Base-by-base conservation (phyloP, 2,113 vertebrate species). In the Scatophagus argus region DNA sequence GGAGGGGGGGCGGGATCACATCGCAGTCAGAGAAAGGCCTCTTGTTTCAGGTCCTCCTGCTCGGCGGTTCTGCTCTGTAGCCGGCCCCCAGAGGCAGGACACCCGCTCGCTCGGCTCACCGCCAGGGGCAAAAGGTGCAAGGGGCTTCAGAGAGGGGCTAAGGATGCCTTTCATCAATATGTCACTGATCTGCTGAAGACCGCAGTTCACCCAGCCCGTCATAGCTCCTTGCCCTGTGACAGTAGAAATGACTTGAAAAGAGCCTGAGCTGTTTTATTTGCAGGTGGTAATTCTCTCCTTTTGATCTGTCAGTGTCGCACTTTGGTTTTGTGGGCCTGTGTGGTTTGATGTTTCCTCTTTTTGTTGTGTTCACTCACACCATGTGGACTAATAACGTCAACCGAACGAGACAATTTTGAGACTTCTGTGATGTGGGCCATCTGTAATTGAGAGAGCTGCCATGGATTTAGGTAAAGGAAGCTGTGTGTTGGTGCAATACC, bases 121-220 rank as follows among this genome's bases (percentile, higher is more conserved):
- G 87, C 81, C 87, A 84, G 64, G 16, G 16, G 43, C 56, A 27
- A 7, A 81, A 79, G 90, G 88, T 77, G 81, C 82, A 62, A 63
- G 74, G 76, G 64, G 66, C 82, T 81, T 70, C 71, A 66, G 76
- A 86, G 84, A 71, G 68, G 71, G 62, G 77, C 81, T 87, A 77
- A 92, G 82, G 82, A 88, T 5, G 51, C 60, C 85, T 93, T 91
- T 91, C 88, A 90, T 88, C 91, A 58, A 70, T 63, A 63, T 83
- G 82, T 83, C 90, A 86, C 61, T 46, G 74, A 82, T 86, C 68
- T 90, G 88, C 79, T 88, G 89, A 91, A 90, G 85, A 82, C 63
- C 36, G 44, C 58, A 31, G 47, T 13, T 34, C 64, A 64, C 59
- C 59, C 66, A 46, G 49, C 68, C 81, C 67, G 38, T 87, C 78